Evolutionary conservation across 2,113 vertebrate species (phyloP).

Genomic region (Mesembrinibis cayennensis): DNA sequence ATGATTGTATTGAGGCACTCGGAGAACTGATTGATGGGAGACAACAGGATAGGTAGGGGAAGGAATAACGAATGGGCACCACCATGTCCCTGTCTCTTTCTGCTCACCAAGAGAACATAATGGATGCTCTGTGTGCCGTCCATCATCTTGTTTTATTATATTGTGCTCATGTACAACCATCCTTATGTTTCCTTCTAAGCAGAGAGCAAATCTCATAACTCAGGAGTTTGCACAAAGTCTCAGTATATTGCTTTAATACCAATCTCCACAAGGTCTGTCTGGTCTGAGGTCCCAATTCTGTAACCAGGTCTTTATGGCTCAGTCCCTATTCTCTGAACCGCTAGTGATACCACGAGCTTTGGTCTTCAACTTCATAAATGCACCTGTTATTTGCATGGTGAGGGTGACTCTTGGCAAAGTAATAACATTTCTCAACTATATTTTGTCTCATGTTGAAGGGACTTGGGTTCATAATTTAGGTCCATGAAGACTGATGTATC

Average conservation of each 20-base stretch:
- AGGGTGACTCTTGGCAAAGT: background rate
- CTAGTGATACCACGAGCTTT: background rate
- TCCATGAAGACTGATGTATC: background rate
- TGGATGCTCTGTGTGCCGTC: rapidly evolving
- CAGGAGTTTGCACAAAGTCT: background rate
- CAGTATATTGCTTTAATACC: background rate
- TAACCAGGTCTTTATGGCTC: background rate
- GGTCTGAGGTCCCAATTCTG: background rate
- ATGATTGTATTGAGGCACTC: background rate
- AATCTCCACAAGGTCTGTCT: rapidly evolving
- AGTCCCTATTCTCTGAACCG: background rate
- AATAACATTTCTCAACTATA: background rate
- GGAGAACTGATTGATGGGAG: background rate
- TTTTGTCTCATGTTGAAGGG: background rate
- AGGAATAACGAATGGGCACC: rapidly evolving
- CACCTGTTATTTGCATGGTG: background rate
- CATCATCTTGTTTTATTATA: background rate
- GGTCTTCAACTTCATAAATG: background rate
- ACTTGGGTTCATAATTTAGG: background rate
- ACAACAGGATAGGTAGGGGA: background rate
- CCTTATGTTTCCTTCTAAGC: background rate
- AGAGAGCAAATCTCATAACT: background rate
- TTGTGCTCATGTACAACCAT: background rate
- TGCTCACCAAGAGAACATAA: background rate
- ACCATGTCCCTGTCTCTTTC: background rate